Percentiles rank a stretch among this genome's conserved stretches.
These are phyloP conservation scores for Beaufortia kweichowensis DNA, from an alignment of 2,113 vertebrate species.

Conservation along the genomic window DNA sequence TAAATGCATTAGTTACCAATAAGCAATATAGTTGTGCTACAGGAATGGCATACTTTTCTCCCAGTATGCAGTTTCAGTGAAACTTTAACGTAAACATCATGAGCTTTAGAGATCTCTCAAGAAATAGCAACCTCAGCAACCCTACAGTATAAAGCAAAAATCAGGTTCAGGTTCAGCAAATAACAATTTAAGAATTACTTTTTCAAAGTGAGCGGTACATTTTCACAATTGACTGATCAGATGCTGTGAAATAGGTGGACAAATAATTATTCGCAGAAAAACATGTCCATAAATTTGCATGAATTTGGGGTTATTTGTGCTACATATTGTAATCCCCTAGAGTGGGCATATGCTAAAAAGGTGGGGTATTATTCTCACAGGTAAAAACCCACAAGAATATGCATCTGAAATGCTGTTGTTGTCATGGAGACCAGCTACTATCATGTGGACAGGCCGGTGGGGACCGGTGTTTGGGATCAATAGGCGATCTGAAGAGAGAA, in stretches of 20 bases:
- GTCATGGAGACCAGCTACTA: conserved; percentile 68
- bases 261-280: background rate
- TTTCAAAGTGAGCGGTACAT: background rate
- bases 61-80: too few species aligned
- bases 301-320: background rate
- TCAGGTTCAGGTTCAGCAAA: background rate
- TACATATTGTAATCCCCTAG: background rate
- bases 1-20: too few species aligned
- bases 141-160: background rate
- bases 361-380: conserved; percentile 48
- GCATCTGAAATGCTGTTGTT: conserved; percentile 65
- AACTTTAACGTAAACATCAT: background rate
- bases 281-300: background rate
- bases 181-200: background rate
- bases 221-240: background rate
- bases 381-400: conserved; percentile 43
- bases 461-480: conserved; percentile 42
- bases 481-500: conserved; percentile 36
- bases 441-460: conserved; percentile 62
- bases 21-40: too few species aligned
- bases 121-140: background rate
- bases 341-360: conserved; percentile 21
- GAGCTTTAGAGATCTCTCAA: background rate
- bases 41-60: too few species aligned
- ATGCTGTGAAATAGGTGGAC: background rate